A percentile compares a stretch with the other conserved stretches of the same genome.
phyloP scores from a whole-genome alignment of 2,888 invertebrate genomes.

The Dascillus cervinus region DNA sequence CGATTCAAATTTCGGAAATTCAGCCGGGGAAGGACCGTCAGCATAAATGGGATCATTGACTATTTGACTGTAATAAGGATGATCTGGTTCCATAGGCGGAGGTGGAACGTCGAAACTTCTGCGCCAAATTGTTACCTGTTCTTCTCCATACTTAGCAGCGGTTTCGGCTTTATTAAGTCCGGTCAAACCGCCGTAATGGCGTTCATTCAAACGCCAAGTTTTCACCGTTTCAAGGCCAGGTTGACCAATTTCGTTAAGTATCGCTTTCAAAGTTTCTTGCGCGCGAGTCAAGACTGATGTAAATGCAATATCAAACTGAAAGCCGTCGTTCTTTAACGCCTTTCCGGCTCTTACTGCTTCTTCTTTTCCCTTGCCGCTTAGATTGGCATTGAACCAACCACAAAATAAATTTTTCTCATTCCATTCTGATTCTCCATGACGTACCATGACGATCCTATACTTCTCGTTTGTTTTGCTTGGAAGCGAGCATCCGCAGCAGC shows the following conservation, averaged over 20 bases:
- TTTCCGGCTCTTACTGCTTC: constrained; percentile 67
- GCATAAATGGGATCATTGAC: constrained; percentile 68
- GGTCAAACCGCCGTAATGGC: constrained; percentile 82
- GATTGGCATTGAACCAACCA: constrained; percentile 40
- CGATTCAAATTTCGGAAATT: constrained; percentile 79
- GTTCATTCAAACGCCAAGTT: constrained; percentile 80
- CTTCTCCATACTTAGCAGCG: constrained; percentile 77
- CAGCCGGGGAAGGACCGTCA: constrained; percentile 58
- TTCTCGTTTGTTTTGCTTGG: too few relatives aligned
- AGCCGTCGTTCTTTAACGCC: constrained; percentile 60
- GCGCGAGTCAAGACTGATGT: constrained; percentile 76
- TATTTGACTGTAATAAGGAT: constrained; percentile 68
- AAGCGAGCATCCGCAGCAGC: too few relatives aligned
- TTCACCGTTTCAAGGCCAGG: constrained; percentile 58
- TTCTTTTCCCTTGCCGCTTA: constrained; percentile 49
- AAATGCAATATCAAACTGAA: constrained; percentile 70
- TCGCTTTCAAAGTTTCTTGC: constrained; percentile 60
- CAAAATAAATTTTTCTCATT: constrained; percentile 38
- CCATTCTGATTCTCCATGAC: constrained; percentile 41
- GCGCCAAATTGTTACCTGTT: constrained; percentile 78
- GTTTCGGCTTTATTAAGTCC: constrained; percentile 81
- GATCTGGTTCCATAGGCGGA: constrained; percentile 68
- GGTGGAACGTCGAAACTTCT: constrained; percentile 77
- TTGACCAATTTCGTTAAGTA: constrained; percentile 61
- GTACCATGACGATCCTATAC: constrained; percentile 31